Conservation (phyloP, 2,888 invertebrate species). For the Dasysyrphus tricinctus region DNA sequence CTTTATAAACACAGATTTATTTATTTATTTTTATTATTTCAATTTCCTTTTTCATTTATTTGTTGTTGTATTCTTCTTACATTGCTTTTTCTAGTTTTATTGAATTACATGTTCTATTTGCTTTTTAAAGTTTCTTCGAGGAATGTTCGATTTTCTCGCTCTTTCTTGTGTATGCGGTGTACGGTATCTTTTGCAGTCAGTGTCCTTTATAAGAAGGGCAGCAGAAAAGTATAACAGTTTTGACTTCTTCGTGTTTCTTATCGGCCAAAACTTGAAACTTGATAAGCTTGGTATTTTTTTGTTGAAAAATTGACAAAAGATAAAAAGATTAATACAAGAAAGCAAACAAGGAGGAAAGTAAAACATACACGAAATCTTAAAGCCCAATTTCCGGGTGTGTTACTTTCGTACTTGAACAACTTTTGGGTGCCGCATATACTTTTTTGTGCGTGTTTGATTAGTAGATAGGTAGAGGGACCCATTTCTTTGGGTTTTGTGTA, state of each 20-base stretch:
- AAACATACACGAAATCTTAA: slow-evolving; percentile 45
- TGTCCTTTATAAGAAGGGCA: slow-evolving; percentile 13
- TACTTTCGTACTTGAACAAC: slow-evolving; percentile 18
- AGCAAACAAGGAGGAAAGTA: slow-evolving; percentile 24
- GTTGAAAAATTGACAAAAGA: slow-evolving; percentile 50
- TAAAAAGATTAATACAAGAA: slow-evolving; percentile 40
- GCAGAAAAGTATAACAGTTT: slow-evolving; percentile 66
- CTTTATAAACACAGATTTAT: slow-evolving; percentile 5
- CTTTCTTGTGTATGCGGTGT: slow-evolving; percentile 23
- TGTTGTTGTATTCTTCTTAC: slow-evolving; percentile 16
- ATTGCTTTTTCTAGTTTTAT: slow-evolving; percentile 21
- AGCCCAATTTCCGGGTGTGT: slow-evolving; percentile 61
- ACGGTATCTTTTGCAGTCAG: slow-evolving; percentile 8
- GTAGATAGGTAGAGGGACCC: slow-evolving; percentile 10
- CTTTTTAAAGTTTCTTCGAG: slow-evolving; percentile 12
- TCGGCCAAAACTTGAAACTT: slow-evolving; percentile 42
- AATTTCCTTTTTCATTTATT: slow-evolving; percentile 27
- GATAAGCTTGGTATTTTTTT: slow-evolving; percentile 43
- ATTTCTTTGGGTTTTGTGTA: slow-evolving; percentile 6
- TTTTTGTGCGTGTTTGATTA: slow-evolving; percentile 17
- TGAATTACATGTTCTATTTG: slow-evolving; percentile 10
- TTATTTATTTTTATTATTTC: slow-evolving; percentile 4
- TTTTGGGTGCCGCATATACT: slow-evolving; percentile 39
- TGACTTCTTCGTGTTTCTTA: slow-evolving; percentile 49
- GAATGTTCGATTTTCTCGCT: slow-evolving; percentile 35